These are phyloP conservation scores for Rhinoptilus africanus DNA, from an alignment of 2,113 vertebrate species.

Conservation along the genomic window DNA sequence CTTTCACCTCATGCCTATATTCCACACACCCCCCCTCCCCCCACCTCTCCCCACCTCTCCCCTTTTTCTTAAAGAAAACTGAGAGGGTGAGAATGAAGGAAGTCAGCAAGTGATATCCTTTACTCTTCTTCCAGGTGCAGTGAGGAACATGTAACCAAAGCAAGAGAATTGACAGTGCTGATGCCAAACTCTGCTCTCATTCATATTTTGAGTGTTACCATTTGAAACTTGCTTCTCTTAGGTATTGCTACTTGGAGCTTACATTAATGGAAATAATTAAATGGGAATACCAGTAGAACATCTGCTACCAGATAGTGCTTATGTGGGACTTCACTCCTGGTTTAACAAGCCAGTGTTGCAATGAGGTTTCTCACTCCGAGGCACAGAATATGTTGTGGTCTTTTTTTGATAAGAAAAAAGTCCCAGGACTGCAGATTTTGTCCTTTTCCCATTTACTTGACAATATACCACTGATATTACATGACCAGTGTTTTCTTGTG, in stretches of 20 bases:
- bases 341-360: background rate
- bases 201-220: background rate
- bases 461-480: background rate
- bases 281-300: background rate
- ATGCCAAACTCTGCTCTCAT: background rate
- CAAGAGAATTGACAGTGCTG: background rate
- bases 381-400: background rate
- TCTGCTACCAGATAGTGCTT: background rate
- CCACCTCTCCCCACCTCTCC: accelerated
- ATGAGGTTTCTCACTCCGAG: background rate
- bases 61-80: background rate
- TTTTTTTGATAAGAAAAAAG: background rate
- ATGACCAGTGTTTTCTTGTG: background rate
- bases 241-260: background rate
- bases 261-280: background rate
- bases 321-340: background rate
- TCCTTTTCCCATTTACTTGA: background rate
- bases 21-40: background rate
- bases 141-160: background rate
- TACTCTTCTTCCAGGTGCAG: background rate
- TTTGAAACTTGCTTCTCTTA: background rate
- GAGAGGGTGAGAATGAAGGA: background rate
- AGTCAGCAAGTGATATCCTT: background rate
- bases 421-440: background rate
- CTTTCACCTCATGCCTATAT: background rate